Evolutionary conservation across 2,888 invertebrate species (phyloP).

Genomic region (Mimumesa dahlbomi): DNA sequence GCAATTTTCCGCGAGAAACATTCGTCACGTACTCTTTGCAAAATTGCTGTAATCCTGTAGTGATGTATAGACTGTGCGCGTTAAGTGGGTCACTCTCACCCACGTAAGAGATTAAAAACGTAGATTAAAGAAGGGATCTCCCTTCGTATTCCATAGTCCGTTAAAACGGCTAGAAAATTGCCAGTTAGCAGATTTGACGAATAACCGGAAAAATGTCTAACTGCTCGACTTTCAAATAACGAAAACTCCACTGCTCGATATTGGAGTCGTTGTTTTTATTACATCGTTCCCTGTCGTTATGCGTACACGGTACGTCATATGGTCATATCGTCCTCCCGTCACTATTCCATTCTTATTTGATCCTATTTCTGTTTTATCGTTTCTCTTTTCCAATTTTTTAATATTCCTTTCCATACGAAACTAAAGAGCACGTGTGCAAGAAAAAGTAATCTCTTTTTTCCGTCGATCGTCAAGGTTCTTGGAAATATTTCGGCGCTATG

Average conservation of each 20-base stretch:
- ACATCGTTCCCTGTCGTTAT: constrained; percentile 18
- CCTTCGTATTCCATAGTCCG: constrained; percentile 31
- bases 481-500: too few species aligned
- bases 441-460: too few species aligned
- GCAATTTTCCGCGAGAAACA: constrained; percentile 14
- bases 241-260: constrained; percentile 22
- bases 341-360: background rate
- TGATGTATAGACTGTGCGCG: constrained; percentile 40
- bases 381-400: background rate
- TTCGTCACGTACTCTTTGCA: constrained; percentile 20
- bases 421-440: too few species aligned
- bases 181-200: constrained; percentile 23
- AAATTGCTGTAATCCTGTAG: constrained; percentile 39
- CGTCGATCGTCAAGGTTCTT: too few species aligned
- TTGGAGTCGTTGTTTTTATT: constrained; percentile 33
- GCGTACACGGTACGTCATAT: constrained; percentile 17
- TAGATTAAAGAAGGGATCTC: constrained; percentile 34
- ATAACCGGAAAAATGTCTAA: constrained; percentile 16
- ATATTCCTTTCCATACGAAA: background rate
- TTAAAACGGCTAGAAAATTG: constrained; percentile 40
- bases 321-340: constrained; percentile 5
- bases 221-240: constrained; percentile 27
- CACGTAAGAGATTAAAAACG: constrained; percentile 30
- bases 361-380: background rate
- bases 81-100: constrained; percentile 47